A percentile compares a stretch with the other conserved stretches of the same genome.
Conservation (phyloP, 2,888 invertebrate genomes). For the Diaprepes abbreviatus region DNA sequence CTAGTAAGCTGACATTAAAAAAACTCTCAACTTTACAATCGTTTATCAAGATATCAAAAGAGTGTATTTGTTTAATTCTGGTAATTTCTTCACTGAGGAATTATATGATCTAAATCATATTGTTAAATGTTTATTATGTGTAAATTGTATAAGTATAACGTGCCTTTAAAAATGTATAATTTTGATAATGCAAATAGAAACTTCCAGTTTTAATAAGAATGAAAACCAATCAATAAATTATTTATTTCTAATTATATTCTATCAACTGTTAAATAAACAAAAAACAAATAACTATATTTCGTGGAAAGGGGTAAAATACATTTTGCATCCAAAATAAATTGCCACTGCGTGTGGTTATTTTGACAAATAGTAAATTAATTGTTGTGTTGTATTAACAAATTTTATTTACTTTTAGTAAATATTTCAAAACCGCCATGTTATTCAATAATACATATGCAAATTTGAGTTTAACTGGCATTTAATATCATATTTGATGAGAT, state of each 20-base stretch:
- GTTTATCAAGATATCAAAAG: too few relatives aligned
- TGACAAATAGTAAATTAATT: constrained; percentile 37
- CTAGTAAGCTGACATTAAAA: too few relatives aligned
- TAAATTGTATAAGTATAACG: too few relatives aligned
- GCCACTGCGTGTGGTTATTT: constrained; percentile 33
- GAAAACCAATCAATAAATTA: constrained; percentile 3
- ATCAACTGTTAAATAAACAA: constrained; percentile 23
- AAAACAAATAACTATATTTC: constrained; percentile 15
- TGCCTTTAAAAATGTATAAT: too few relatives aligned
- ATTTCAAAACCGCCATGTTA: constrained; percentile 15
- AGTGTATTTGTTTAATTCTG: too few relatives aligned
- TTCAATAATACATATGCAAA: constrained; percentile 18
- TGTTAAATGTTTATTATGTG: too few relatives aligned
- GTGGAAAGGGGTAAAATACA: constrained; percentile 1
- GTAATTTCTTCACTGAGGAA: too few relatives aligned
- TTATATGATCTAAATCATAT: too few relatives aligned
- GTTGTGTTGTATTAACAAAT: constrained; percentile 35
- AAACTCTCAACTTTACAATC: too few relatives aligned
- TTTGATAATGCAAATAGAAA: too few relatives aligned
- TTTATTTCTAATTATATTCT: constrained; percentile 24
- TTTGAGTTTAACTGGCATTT: constrained; percentile 1
- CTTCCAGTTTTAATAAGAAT: not conserved
- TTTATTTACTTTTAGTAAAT: constrained; percentile 34
- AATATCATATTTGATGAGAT: constrained; percentile 6
- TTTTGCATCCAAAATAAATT: constrained; percentile 33